Evolutionary conservation across 35 echinoderm and acorn worm genomes (phyloP), one percentile per base, ranked within the genome.

Genomic region (Amphiura filiformis): DNA sequence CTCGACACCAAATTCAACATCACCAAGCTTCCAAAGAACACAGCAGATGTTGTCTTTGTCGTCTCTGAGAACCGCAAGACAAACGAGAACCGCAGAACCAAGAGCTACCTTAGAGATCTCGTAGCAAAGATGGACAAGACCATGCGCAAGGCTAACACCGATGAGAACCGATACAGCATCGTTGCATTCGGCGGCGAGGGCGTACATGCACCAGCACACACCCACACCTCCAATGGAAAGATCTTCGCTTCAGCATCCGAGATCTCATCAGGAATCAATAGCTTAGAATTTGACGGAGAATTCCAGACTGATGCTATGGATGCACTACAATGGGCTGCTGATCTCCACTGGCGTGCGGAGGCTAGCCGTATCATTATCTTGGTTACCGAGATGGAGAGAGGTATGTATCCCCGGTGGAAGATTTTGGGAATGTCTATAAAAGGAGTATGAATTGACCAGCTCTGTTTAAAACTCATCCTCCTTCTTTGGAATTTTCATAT

Each of bases 21-120:
- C 39, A 65, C 56, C 35, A 78, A 34, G 82, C 77, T 20, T 36
- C 32, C 81, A 56, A 44, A 35, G 83, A 76, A 39, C 56, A 36
- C 82, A 18, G 89, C 90, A 57, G 96, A 98, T 56, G 87, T 98
- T 39, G 87, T 94, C 70, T 87, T 98, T 32, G 84, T 94, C 15
- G 78, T 98, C 81, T 98, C 96, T n/a, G 92, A 92, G 41, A 94
- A 70, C 56, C 41, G 61, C 15, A 70, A 18, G 4, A 78, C 37
- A 23, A 92, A 92, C 87, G 35, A 83, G 64, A 82, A 86, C 35
- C 77, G 81, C 13, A 38, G 39, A 7, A 64, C 89, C 56, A 83
- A 65, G 49, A 22, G 37, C 34, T 81, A 87, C 65, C 49, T 98
- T 3, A 92, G 87, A 30, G 42, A 76, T 31, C 35, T 94, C 18